Evolutionary conservation across 2,113 vertebrate genomes (phyloP).

Genomic region (Gymnorhina tibicen): DNA sequence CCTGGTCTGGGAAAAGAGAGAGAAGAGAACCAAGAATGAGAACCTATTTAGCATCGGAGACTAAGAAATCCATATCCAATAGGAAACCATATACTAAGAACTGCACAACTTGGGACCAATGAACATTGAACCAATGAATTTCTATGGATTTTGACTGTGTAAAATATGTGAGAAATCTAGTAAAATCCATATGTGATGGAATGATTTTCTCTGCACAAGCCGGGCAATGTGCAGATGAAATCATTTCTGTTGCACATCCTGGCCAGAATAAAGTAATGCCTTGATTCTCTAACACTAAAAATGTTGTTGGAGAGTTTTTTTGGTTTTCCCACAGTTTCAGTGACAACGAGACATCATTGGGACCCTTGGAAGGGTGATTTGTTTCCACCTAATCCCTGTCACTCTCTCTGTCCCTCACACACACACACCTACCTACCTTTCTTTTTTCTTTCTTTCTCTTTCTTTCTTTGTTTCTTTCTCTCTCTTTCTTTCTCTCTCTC

Average conservation of each 20-base stretch:
- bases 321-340: accelerated
- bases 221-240: not conserved
- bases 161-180: not conserved
- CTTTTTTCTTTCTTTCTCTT: not conserved
- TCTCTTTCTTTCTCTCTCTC: no score
- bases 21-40: not conserved
- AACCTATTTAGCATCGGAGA: no score
- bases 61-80: not conserved
- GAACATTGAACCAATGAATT: not conserved
- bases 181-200: not conserved
- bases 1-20: not conserved
- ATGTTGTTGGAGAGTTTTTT: not conserved
- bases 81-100: not conserved
- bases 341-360: not conserved
- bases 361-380: not conserved
- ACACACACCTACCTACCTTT: not conserved
- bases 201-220: not conserved
- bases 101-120: not conserved
- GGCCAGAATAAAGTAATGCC: not conserved
- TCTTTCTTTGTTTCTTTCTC: no score
- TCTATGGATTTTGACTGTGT: not conserved
- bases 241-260: not conserved
- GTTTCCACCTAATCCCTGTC: not conserved
- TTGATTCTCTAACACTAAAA: not conserved
- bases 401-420: not conserved